Base-by-base conservation (phyloP, 2,888 invertebrate genomes). In the Agapostemon virescens region DNA sequence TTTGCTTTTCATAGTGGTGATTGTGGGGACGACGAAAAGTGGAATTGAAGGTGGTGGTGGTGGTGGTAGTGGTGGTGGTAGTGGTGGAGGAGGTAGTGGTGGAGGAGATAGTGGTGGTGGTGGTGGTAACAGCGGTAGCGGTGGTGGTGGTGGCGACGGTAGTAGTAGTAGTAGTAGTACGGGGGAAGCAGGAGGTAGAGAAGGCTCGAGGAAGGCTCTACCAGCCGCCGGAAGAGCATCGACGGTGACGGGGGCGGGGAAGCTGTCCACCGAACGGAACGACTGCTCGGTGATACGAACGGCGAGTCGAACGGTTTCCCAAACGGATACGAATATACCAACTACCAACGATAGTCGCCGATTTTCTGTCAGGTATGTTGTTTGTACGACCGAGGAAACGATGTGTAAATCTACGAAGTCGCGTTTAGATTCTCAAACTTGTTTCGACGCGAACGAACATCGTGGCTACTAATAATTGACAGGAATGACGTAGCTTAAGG, bases 251-350 rank as follows among this genome's bases (percentile, higher is more conserved):
- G 82, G 74, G 85, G 79, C 77, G 88, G 91, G 91, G 91, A 91
- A 89, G 89, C 87, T 87, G 90, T 90, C 84, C 90, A 89, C 88
- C 89, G 87, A 89, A 89, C 89, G 89, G 89, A 90, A 87, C 86
- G 84, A 88, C 90, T 86, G 87, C 85, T 85, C 88, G 85, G 84
- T 82, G 86, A 88, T 85, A 88, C 86, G 85, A 79, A 86, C 78
- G 77, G 82, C 84, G 83, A 86, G 87, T 85, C 85, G 84, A 86
- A 86, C 89, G 87, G 85, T 89, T 87, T 76, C 72, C 83, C 77
- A 75, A 82, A 82, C 82, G 82, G 83, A 76, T 69, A 77, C 80
- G 82, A 74, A 75, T 81, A 84, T 81, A 82, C 76, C 83, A 64
- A 82, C 55, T 23, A 71, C 74, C 79, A 49, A 74, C 71, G 74